Evolutionary conservation across 2,888 invertebrate species (phyloP), one percentile per base, ranked within the genome.

Genomic region (Microdon myrmicae): DNA sequence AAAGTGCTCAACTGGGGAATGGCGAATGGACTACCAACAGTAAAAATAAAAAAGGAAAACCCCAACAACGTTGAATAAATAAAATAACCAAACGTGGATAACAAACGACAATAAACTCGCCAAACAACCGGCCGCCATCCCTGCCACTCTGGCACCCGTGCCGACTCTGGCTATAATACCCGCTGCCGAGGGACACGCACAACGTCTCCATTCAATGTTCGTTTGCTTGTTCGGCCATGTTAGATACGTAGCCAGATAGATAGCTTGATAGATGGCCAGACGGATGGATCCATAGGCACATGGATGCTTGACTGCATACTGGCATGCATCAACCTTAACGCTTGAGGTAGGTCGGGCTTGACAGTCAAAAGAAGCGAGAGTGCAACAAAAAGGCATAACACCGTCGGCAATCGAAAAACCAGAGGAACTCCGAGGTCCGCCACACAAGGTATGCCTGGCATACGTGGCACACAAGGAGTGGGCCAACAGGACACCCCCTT

Each of bases 261-360:
- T 47, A 35, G 35, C 32, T 19, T 38, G 23, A 32, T 41, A 56
- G 19, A 38, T 23, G 29, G 44, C 49, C 47, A 34, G 56, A 58
- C 45, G 51, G 49, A 64, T 58, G 43, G 51, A 64, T 61, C 55
- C 29, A 49, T 35, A 51, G 45, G 28, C 37, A 58, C 64, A 58
- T 53, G 58, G 64, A 53, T 58, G 64, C 45, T 58, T 58, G 45
- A 37, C 12, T 58, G 64, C 23, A 58, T 53, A 53, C 51, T 58
- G n/a, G 64, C 32, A 51, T 64, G 64, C 64, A 64, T 64, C 64
- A 58, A 58, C 45, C 34, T 64, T 64, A 47, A 43, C 51, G 41
- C 47, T 64, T 64, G 64, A 58, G 64, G 64, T 53, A 64, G 64
- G 64, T 64, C 64, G 51, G 51, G 64, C 64, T 37, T 64, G 64